Base-by-base conservation (phyloP, 2,888 invertebrate species). In the Chrysolina americana region DNA sequence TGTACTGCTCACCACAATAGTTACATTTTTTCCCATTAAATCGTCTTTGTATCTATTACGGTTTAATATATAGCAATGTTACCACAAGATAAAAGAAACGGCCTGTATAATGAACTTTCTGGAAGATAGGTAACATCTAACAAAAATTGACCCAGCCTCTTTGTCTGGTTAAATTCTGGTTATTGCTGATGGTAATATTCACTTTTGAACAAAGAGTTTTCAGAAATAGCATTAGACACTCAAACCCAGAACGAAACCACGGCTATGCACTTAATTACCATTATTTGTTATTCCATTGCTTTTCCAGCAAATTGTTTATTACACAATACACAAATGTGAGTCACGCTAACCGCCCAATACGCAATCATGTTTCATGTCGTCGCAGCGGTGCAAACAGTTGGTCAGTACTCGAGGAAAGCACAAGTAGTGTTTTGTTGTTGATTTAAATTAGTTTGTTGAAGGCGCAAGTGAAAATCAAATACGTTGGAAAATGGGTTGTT, bases 401-500 rank as follows among this genome's bases (percentile, higher is more conserved):
- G 19, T 19, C 53, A 23, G 5, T 53, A 11, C 0, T 53, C 5
- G 13, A 23, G 11, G 53, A 21, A 19, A 10, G 53, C 19, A 19
- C 9, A 21, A 28, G n/a, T 15, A 59, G 59, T 28, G 36, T 23
- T 36, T 28, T 4, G 6, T 23, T 36, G 2, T 17, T 17, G 5
- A 50, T n/a, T 59, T 9, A 23, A 59, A 28, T 15, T 59, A n/a
- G 59, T 28, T 59, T 10, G 59, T 36, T 15, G 28, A 36, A 10
- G n/a, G 6, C 23, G 59, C 59, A 1, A 59, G 59, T 59, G 59
- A 36, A 59, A 4, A 59, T 13, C 59, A n/a, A n/a, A n/a, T n/a
- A n/a, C n/a, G n/a, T n/a, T n/a, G n/a, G 1, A 68, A 70, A 62
- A 79, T 79, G 79, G 78, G 78, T 53, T 79, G 79, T 47, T 68